Conservation (phyloP, 2,797 vertebrate genomes). For the Danionella dracula region DNA sequence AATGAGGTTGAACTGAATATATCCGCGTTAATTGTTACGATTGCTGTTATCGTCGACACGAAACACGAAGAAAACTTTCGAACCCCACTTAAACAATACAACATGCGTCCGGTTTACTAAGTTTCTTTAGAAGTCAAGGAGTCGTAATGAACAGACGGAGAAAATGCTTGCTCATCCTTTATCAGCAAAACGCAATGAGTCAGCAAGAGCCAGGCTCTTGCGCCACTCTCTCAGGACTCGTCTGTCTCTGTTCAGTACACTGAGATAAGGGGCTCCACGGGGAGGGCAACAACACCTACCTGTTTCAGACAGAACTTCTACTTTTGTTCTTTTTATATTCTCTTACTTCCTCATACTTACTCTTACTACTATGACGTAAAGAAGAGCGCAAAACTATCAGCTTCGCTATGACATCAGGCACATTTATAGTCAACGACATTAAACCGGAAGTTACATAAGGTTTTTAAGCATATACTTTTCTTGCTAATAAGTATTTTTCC, state of each 20-base stretch:
- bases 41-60: no score
- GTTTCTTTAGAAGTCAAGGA: constrained; percentile 3
- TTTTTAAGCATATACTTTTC: no score
- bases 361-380: background rate
- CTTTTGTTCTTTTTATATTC: background rate
- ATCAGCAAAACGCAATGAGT: constrained; percentile 81
- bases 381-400: background rate
- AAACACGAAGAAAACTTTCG: no score
- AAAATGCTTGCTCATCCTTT: constrained; percentile 83
- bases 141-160: constrained; percentile 44
- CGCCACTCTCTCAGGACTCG: constrained; percentile 48
- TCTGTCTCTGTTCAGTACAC: constrained; percentile 55
- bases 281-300: constrained; percentile 21
- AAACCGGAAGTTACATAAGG: no score
- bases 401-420: no score
- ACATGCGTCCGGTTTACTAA: no score
- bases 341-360: background rate
- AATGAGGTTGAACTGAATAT: no score
- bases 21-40: no score
- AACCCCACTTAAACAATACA: no score
- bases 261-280: constrained; percentile 45
- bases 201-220: constrained; percentile 75
- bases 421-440: no score
- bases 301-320: background rate
- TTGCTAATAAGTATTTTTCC: no score